phyloP scores from a whole-genome alignment of 2,888 invertebrate genomes.

The Palloptera scutellata region DNA sequence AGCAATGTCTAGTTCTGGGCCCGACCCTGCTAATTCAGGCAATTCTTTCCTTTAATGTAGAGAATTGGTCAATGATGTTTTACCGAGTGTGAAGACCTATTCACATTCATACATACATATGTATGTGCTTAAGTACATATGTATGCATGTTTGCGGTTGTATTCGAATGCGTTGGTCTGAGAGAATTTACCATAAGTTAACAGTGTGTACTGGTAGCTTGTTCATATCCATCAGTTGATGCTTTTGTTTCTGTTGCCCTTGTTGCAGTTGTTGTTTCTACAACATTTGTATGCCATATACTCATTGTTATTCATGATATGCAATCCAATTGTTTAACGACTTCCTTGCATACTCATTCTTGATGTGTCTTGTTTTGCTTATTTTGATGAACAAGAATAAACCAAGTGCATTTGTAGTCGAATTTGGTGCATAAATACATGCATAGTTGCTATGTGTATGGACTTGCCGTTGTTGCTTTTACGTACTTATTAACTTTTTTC shows the following conservation, averaged over 20 bases:
- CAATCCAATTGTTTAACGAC: conserved; percentile 52
- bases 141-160: too few relatives aligned
- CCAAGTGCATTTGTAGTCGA: background rate
- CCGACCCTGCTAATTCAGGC: too few relatives aligned
- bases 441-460: background rate
- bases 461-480: background rate
- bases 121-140: too few relatives aligned
- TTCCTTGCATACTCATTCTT: conserved; percentile 25
- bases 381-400: conserved; percentile 7
- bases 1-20: too few relatives aligned
- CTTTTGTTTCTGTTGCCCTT: background rate
- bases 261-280: conserved; percentile 34
- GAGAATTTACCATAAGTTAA: too few relatives aligned
- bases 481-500: background rate
- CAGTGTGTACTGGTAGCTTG: background rate
- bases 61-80: too few relatives aligned
- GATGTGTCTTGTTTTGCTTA: conserved; percentile 2
- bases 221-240: background rate
- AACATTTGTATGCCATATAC: too few relatives aligned
- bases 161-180: too few relatives aligned
- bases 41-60: too few relatives aligned
- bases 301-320: conserved; percentile 53
- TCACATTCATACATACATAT: too few relatives aligned
- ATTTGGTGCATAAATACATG: background rate
- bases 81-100: too few relatives aligned